These are phyloP conservation scores for Clostera curtula DNA, from an alignment of 2,888 invertebrate genomes.

Conservation along the genomic window DNA sequence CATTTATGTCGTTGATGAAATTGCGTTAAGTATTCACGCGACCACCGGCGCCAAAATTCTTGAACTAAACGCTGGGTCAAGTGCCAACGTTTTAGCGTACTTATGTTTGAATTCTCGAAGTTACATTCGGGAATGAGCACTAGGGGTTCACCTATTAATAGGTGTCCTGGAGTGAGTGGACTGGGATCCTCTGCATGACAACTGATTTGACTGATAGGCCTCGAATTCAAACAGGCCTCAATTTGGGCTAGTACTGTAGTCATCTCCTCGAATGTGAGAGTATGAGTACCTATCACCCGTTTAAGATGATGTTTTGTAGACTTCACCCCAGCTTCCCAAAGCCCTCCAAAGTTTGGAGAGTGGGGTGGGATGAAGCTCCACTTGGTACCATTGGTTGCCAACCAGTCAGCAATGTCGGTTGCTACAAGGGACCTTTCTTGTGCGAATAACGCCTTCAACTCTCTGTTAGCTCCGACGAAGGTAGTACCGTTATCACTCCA, in stretches of 20 bases:
- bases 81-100: slow-evolving; percentile 10
- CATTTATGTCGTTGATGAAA: slow-evolving; percentile 12
- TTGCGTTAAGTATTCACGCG: too few relatives aligned
- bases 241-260: slow-evolving; percentile 11
- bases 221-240: slow-evolving; percentile 14
- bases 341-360: slow-evolving; percentile 14
- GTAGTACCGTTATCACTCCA: slow-evolving; percentile 23
- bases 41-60: slow-evolving; percentile 12
- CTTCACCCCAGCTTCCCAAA: too few relatives aligned
- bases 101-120: slow-evolving; percentile 5
- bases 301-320: too few relatives aligned
- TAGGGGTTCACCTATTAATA: slow-evolving; percentile 13
- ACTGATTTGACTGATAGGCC: slow-evolving; percentile 6
- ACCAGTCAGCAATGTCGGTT: background rate
- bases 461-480: slow-evolving; percentile 12
- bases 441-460: background rate
- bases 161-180: slow-evolving; percentile 14
- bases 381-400: slow-evolving; percentile 3
- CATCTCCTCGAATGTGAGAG: slow-evolving; percentile 13
- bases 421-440: background rate
- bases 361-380: slow-evolving; percentile 16
- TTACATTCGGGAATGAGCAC: slow-evolving; percentile 8
- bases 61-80: slow-evolving; percentile 9
- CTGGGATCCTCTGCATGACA: slow-evolving; percentile 4
- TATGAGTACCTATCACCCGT: slow-evolving; percentile 6